Base-by-base conservation (phyloP, 2,113 vertebrate species). In the Microtus ochrogaster region DNA sequence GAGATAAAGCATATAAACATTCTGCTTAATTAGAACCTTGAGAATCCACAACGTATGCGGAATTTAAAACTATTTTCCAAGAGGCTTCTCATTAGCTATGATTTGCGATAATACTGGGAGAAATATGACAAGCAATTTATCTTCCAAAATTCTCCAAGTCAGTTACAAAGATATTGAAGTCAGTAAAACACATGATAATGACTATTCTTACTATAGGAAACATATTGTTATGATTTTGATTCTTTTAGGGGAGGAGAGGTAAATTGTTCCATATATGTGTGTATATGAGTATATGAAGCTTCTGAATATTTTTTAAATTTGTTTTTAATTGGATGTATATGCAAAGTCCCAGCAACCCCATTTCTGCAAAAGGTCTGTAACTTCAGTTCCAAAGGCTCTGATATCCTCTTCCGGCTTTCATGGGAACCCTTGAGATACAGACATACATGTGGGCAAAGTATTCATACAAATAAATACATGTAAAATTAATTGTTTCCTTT, bases 91-190 rank as follows among this genome's bases (percentile, higher is more conserved):
- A 83, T 95, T 95, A 95, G 68, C 47, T 91, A 86, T 81, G 63
- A 95, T 89, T 82, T 96, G 63, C 81, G 19, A 14, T 87, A 73
- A 95, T 84, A 77, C 9, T 77, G 39, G 22, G 36, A 14, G 1
- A n/a, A 87, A 81, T 79, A 39, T 86, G 30, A 74, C 55, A 74
- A 73, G 70, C 33, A 92, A 86, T 83, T 92, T 52, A 94, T 94
- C 90, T 94, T 84, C 87, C 66, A 83, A 8, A 94, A 94, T 97
- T 95, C 63, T 92, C 78, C 30, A 96, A 93, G 28, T 90, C 79
- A 91, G 19, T 68, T 90, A 16, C 36, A 74, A 86, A 87, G 55
- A 33, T 83, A 83, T 1, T 65, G 44, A 4, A 94, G 47, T 58
- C n/a, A 84, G 55, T 87, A 55, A 96, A 91, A 58, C 26, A 52